Evolutionary conservation across 2,888 invertebrate species (phyloP), one percentile per base, ranked within the genome.

Genomic region (Metalampra italica): DNA sequence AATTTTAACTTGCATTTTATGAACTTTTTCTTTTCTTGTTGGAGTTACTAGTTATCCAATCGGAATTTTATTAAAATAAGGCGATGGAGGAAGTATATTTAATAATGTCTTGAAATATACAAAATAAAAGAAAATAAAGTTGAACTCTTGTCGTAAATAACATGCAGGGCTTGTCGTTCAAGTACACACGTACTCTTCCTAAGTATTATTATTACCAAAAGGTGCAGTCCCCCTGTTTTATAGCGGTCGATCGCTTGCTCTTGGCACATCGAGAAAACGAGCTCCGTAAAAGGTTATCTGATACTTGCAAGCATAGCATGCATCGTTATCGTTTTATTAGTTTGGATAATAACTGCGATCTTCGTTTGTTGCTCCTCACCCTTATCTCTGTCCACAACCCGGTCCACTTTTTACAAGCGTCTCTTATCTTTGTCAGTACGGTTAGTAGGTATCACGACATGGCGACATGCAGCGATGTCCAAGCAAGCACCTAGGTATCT

Each of bases 121-220:
- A n/a, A n/a, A n/a, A n/a, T n/a, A n/a, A n/a, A n/a, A n/a, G n/a
- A 22, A 22, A 22, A 22, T 22, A 22, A 22, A 3, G 22, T 22
- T 22, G 22, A 22, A 22, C 22, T 2, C 3, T 5, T 22, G 22
- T 22, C 22, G 22, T 5, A 22, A 22, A 22, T 22, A 22, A 22
- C 22, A 22, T 22, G 22, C 22, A 22, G 22, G 22, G 5, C 3
- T 22, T 22, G 22, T 22, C 22, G 22, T 22, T 22, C 22, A 22
- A 22, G 2, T 22, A 5, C 22, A 22, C n/a, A n/a, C n/a, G 22
- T 5, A 3, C 22, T 22, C 3, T 22, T 22, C 22, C 22, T 22
- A n/a, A n/a, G 60, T 55, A 60, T 57, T 74, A 75, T 72, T 74
- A 76, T 73, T 73, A 76, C 61, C 57, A 64, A 66, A 60, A 39